A percentile compares a stretch with the other conserved stretches of the same genome.
These are phyloP conservation scores for Myotis myotis DNA, from an alignment of 2,797 vertebrate genomes.

Conservation along the genomic window DNA sequence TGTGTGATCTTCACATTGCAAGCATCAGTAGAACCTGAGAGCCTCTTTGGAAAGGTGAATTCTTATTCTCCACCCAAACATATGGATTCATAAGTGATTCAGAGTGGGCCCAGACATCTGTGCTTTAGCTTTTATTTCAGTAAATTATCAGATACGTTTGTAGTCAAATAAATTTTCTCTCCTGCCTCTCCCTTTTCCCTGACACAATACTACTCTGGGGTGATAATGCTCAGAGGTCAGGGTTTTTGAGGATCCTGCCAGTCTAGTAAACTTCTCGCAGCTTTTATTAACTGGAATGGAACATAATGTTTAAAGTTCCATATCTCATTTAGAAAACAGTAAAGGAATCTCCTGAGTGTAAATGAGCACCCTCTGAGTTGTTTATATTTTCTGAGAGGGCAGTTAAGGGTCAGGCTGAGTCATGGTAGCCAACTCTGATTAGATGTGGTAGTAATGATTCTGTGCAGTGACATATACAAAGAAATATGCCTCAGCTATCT, in stretches of 20 bases:
- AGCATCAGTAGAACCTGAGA: background rate
- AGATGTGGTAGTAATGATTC: slow-evolving; percentile 7
- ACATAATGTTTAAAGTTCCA: background rate
- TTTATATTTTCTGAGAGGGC: slow-evolving; percentile 15
- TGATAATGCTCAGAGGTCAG: background rate
- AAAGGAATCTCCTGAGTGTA: background rate
- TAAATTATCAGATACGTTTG: background rate
- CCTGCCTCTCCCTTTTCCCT: background rate
- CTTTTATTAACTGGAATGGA: background rate
- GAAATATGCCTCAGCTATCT: slow-evolving; percentile 1
- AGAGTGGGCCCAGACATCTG: background rate
- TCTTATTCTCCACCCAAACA: background rate
- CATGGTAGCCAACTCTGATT: background rate
- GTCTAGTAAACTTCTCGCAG: background rate
- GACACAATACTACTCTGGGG: background rate
- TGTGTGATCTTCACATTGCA: background rate
- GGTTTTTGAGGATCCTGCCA: background rate
- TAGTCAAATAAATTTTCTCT: background rate
- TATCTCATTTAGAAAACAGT: background rate
- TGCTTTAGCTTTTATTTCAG: background rate
- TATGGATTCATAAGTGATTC: background rate
- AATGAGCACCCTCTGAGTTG: background rate
- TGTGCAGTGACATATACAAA: background rate
- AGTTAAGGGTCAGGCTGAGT: background rate
- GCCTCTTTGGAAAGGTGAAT: background rate